phyloP scores from a whole-genome alignment of 2,797 vertebrate species.

The Tamandua tetradactyla region DNA sequence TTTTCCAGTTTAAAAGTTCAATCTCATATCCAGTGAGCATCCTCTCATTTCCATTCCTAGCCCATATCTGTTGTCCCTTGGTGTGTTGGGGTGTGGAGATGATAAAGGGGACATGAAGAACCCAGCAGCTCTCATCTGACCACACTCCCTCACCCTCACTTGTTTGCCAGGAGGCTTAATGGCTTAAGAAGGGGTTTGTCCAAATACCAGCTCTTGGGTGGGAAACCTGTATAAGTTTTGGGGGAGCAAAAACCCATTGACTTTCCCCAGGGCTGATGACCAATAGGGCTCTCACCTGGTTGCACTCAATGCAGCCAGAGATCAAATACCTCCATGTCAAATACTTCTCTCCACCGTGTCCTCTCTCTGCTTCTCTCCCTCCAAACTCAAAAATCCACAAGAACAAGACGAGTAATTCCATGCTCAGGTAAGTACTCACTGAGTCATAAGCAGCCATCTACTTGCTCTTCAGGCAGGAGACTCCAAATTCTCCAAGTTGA shows the following conservation, averaged over 20 bases:
- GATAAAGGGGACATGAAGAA: not conserved
- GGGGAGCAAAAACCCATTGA: not conserved
- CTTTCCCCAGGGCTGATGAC: not conserved
- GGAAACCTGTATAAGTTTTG: too few relatives aligned
- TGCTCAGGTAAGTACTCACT: not conserved
- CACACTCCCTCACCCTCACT: not conserved
- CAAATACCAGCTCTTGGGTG: not conserved
- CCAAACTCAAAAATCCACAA: not conserved
- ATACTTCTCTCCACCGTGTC: not conserved
- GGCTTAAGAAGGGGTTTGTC: not conserved
- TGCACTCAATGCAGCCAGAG: not conserved
- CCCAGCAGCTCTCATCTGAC: not conserved
- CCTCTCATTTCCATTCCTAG: not conserved
- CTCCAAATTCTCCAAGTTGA: not conserved
- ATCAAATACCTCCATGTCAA: too few relatives aligned
- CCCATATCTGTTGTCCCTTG: not conserved
- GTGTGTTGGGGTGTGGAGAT: not conserved
- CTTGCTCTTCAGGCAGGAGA: not conserved
- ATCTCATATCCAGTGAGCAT: too few relatives aligned
- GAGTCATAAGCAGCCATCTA: not conserved
- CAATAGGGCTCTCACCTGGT: not conserved
- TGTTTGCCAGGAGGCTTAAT: not conserved
- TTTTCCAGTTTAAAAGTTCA: not conserved
- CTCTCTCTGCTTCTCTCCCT: too few relatives aligned
- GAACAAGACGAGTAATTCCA: not conserved